These are phyloP conservation scores for Pelosia muscerda DNA, from an alignment of 2,888 invertebrate genomes.

Conservation along the genomic window DNA sequence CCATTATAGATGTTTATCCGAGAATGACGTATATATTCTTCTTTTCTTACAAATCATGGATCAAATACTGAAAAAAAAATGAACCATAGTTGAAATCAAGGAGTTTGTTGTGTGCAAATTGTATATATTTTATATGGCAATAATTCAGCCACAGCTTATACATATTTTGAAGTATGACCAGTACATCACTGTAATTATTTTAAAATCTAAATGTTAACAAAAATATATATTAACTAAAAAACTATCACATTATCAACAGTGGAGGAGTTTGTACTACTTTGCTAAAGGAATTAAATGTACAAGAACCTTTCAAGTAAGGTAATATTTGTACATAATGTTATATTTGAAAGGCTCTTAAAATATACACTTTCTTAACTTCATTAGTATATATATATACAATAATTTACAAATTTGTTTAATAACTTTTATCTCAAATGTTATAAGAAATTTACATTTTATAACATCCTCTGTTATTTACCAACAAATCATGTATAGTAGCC, in stretches of 20 bases:
- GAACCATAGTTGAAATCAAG: neutral
- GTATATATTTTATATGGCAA: neutral
- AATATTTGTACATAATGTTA: conserved; percentile 12
- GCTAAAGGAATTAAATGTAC: conserved; percentile 15
- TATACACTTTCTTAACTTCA: conserved; percentile 31
- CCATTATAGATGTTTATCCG: too few relatives aligned
- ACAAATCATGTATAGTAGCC: neutral
- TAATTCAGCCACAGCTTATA: neutral
- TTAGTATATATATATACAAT: conserved; percentile 47
- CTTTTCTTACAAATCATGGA: too few relatives aligned
- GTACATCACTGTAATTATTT: conserved; percentile 17
- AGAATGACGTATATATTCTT: too few relatives aligned
- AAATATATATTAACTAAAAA: conserved; percentile 34
- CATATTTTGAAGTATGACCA: conserved; percentile 16
- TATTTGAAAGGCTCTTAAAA: conserved; percentile 13
- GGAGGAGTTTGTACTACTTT: conserved; percentile 47
- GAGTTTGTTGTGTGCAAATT: neutral
- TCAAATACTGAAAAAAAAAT: too few relatives aligned
- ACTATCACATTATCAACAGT: conserved; percentile 46
- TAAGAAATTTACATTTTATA: conserved; percentile 10
- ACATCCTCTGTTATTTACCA: neutral
- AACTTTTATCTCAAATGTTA: neutral
- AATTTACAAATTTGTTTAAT: conserved; percentile 36
- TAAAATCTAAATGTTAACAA: conserved; percentile 29
- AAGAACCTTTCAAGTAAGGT: conserved; percentile 11